Percentiles rank a stretch among this genome's conserved stretches.
Evolutionary conservation across 2,113 vertebrate genomes (phyloP).

Genomic region (Chloroceryle aenea): DNA sequence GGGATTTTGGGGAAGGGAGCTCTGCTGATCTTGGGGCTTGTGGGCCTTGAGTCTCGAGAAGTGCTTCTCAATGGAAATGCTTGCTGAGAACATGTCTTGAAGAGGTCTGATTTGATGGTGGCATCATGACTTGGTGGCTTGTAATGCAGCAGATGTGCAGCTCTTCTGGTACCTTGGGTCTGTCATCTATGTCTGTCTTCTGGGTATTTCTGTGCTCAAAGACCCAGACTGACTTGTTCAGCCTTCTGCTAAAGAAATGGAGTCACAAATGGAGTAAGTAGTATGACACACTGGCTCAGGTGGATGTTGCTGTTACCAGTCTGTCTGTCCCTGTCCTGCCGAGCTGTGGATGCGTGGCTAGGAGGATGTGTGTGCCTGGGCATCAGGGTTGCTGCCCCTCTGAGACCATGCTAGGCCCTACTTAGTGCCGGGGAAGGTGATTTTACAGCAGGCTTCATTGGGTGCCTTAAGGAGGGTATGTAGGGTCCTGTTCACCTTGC

Average conservation of each 20-base stretch:
- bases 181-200: background rate
- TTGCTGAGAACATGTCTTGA: background rate
- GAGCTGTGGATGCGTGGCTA: background rate
- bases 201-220: background rate
- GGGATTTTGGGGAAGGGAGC: background rate
- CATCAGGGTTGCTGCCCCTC: background rate
- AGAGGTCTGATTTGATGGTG: background rate
- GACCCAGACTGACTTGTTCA: background rate
- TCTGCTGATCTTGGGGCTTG: background rate
- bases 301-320: background rate
- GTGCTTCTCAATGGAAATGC: background rate
- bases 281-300: background rate
- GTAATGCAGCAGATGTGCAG: background rate
- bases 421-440: background rate
- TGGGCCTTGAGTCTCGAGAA: rapidly evolving
- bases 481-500: background rate
- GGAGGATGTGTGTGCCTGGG: background rate
- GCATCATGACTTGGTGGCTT: background rate
- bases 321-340: background rate
- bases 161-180: background rate
- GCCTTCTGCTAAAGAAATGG: background rate
- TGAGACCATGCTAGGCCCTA: background rate
- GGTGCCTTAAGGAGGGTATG: background rate
- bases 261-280: background rate
- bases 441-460: background rate